phyloP scores from a whole-genome alignment of 2,888 invertebrate genomes.

The Herminia tarsipennalis region DNA sequence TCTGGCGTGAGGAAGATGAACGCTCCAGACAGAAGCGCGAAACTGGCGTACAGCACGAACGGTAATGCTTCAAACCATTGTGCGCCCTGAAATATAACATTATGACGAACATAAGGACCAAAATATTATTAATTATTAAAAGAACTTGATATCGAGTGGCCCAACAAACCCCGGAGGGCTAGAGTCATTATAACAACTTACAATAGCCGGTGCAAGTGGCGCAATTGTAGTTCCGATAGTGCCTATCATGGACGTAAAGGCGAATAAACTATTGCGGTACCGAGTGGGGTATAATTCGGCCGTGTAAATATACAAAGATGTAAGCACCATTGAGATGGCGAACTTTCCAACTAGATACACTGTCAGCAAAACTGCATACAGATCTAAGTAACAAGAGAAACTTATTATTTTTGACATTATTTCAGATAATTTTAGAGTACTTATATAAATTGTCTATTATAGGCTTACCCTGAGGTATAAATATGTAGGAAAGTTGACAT shows the following conservation, averaged over 20 bases:
- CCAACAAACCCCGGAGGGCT: no score
- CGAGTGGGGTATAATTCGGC: conserved; percentile 89
- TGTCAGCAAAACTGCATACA: conserved; percentile 60
- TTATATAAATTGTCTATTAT: background rate
- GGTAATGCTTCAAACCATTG: conserved; percentile 73
- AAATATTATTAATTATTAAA: no score
- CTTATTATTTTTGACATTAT: no score
- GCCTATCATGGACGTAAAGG: conserved; percentile 89
- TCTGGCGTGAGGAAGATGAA: conserved; percentile 85
- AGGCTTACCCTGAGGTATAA: conserved; percentile 12
- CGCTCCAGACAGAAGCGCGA: conserved; percentile 78
- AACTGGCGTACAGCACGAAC: conserved; percentile 82
- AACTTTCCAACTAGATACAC: conserved; percentile 86
- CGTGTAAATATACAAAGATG: conserved; percentile 87
- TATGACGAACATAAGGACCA: background rate
- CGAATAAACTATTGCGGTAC: conserved; percentile 87
- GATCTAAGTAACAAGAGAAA: conserved; percentile 29
- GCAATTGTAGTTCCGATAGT: conserved; percentile 88
- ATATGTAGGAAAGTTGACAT: conserved; percentile 10
- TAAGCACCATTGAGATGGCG: conserved; percentile 86
- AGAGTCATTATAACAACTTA: conserved; percentile 59
- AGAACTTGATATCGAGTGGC: no score
- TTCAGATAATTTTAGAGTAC: conserved; percentile 24
- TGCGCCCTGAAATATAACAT: conserved; percentile 57
- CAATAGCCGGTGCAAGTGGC: conserved; percentile 87